Conservation (phyloP, 2,113 vertebrate species). For the Grammomys dolichurus region DNA sequence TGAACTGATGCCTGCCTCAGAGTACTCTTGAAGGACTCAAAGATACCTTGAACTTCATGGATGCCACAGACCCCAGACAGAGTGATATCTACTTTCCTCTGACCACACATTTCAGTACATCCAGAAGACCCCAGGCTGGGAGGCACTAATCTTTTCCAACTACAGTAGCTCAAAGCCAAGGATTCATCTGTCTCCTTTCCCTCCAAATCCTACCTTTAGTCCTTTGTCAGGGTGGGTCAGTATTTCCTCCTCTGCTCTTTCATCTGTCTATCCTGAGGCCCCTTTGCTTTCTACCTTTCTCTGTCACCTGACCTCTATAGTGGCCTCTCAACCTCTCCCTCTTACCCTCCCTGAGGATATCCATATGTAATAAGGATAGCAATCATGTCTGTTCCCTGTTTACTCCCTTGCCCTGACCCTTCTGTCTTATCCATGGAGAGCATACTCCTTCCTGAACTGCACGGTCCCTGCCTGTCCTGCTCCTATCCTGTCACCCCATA, state of each 20-base stretch:
- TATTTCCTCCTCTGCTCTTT: accelerated
- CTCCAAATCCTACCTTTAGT: accelerated
- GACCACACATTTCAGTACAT: neutral
- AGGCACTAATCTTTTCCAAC: accelerated
- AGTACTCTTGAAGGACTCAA: neutral
- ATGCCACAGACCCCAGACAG: neutral
- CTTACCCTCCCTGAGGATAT: neutral
- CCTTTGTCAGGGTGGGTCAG: neutral
- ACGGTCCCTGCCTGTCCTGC: too few species aligned
- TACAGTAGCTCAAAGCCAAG: neutral
- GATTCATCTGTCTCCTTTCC: neutral
- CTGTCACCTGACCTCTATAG: neutral
- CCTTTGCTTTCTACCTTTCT: neutral
- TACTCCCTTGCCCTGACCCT: neutral
- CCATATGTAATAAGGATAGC: accelerated
- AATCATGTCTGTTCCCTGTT: too few species aligned
- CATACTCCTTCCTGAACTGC: too few species aligned
- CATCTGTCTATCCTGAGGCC: too few species aligned
- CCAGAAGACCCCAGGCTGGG: neutral
- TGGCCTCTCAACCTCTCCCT: neutral
- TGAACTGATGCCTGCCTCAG: too few species aligned
- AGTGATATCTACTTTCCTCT: accelerated
- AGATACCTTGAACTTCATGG: neutral
- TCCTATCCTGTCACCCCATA: too few species aligned
- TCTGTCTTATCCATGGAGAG: neutral